phyloP scores from a whole-genome alignment of 2,797 vertebrate species.

The Smutsia temminckii region DNA sequence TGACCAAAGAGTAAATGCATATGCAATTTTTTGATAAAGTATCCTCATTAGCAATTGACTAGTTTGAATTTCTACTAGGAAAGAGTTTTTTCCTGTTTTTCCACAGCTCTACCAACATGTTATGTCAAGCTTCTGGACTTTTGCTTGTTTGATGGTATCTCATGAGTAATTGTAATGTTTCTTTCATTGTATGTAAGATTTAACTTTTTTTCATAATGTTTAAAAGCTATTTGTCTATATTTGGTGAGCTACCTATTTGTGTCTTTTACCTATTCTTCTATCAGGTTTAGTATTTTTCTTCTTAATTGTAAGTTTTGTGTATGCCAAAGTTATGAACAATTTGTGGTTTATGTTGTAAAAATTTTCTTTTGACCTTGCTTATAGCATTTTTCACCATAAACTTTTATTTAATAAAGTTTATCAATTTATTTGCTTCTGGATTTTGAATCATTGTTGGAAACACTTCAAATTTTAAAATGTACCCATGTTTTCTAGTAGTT shows the following conservation, averaged over 20 bases:
- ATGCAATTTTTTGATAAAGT: background rate
- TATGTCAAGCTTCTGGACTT: background rate
- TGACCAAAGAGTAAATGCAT: background rate
- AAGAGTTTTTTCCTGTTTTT: background rate
- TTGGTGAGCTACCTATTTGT: background rate
- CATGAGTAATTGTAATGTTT: background rate
- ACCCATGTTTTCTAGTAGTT: background rate
- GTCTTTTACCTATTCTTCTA: background rate
- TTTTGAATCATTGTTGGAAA: background rate
- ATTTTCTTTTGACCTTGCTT: background rate
- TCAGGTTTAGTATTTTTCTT: background rate
- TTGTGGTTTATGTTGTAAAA: background rate
- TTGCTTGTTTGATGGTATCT: background rate
- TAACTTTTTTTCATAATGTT: background rate
- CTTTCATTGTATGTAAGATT: background rate
- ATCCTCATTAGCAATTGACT: background rate
- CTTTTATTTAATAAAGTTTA: background rate
- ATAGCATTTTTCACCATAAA: background rate
- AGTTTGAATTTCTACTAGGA: background rate
- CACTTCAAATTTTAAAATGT: background rate
- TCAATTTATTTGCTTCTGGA: background rate
- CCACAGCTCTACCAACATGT: background rate
- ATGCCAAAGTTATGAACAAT: background rate
- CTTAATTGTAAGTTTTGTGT: background rate
- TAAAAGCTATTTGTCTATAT: background rate